Evolutionary conservation across 2,888 invertebrate species (phyloP).

Genomic region (Carterocephalus palaemon): DNA sequence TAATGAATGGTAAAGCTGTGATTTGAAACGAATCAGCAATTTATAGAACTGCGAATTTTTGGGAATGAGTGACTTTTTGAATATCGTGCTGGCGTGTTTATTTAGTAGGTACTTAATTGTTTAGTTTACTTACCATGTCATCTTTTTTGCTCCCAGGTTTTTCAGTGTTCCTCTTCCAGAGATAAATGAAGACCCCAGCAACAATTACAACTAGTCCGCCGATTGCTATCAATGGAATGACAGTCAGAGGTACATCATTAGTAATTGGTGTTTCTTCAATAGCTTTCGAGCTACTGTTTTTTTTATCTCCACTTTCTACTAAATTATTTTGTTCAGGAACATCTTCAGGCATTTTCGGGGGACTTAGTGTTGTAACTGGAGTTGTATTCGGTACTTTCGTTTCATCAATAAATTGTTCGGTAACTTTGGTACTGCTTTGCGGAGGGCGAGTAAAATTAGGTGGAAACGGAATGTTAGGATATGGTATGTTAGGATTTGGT

Average conservation of each 20-base stretch:
- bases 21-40: constrained; percentile 11
- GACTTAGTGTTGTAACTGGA: constrained; percentile 47
- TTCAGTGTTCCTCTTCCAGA: constrained; percentile 83
- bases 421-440: constrained; percentile 55
- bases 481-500: constrained; percentile 41
- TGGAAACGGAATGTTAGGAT: constrained; percentile 36
- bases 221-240: constrained; percentile 85
- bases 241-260: constrained; percentile 78
- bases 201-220: constrained; percentile 84
- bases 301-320: constrained; percentile 39
- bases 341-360: constrained; percentile 47
- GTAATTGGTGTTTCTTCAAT: constrained; percentile 56
- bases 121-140: constrained; percentile 81
- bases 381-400: constrained; percentile 57
- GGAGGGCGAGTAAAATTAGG: constrained; percentile 45
- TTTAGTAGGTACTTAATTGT: background rate
- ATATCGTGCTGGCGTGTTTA: constrained; percentile 4
- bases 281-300: constrained; percentile 42
- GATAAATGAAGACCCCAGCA: constrained; percentile 82
- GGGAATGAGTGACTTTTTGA: no score
- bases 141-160: constrained; percentile 84
- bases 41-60: background rate
- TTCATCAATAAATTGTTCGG: constrained; percentile 44
- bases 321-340: constrained; percentile 43
- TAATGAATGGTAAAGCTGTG: constrained; percentile 18